These are phyloP conservation scores for Reticulitermes speratus DNA, from an alignment of 1,140 invertebrate genomes.

Conservation along the genomic window DNA sequence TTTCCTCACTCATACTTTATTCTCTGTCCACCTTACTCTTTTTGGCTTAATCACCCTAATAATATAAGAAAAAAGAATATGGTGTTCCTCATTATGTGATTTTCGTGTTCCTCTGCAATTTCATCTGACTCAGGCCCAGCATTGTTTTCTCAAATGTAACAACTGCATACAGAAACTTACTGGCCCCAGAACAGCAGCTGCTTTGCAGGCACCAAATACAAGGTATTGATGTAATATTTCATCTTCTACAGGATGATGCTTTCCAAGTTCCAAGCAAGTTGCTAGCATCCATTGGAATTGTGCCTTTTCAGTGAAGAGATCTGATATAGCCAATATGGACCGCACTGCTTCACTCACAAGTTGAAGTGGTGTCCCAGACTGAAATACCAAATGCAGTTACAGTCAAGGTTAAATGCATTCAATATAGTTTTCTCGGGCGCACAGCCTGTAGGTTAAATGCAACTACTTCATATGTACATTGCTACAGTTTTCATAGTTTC, in stretches of 20 bases:
- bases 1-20: too few relatives aligned
- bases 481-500: too few relatives aligned
- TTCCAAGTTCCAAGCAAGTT: conserved; percentile 62
- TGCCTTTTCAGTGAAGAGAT: conserved; percentile 66
- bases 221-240: conserved; percentile 70
- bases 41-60: too few relatives aligned
- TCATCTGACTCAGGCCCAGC: too few relatives aligned
- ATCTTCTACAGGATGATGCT: conserved; percentile 64
- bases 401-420: neutral
- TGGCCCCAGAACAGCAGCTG: conserved; percentile 62
- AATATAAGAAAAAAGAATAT: neutral
- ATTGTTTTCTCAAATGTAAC: neutral
- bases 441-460: too few relatives aligned
- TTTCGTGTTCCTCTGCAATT: neutral
- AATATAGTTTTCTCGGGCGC: too few relatives aligned
- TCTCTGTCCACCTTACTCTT: neutral
- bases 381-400: conserved; percentile 28
- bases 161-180: conserved; percentile 40
- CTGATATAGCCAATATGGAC: conserved; percentile 67
- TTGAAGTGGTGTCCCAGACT: conserved; percentile 54
- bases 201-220: conserved; percentile 67
- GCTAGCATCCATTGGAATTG: conserved; percentile 76
- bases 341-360: conserved; percentile 66
- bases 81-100: neutral
- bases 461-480: too few relatives aligned